Percentiles rank a stretch among this genome's conserved stretches.
phyloP scores from a whole-genome alignment of 2,113 vertebrate species.

The Lichenostomus cassidix region DNA sequence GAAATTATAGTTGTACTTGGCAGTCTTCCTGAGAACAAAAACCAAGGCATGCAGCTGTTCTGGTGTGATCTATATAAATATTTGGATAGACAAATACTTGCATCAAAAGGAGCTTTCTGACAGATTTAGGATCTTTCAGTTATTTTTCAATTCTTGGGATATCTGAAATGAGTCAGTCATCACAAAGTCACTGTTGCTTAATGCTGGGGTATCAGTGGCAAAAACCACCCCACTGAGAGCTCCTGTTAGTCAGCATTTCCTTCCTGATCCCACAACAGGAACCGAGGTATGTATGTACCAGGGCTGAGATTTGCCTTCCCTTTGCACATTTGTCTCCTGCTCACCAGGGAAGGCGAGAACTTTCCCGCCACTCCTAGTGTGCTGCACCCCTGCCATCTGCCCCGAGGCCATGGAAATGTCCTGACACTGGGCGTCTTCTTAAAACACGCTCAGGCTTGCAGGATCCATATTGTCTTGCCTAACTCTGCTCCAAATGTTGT shows the following conservation, averaged over 20 bases:
- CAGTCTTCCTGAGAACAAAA: not conserved
- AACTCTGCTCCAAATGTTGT: not conserved
- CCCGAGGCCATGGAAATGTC: not conserved
- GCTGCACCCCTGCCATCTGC: not conserved
- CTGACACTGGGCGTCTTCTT: not conserved
- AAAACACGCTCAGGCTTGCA: not conserved
- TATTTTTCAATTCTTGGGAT: not conserved
- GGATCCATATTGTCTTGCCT: not conserved
- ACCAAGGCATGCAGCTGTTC: not conserved
- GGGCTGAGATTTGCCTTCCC: not conserved
- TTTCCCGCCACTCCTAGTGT: not conserved
- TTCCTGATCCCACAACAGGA: slow-evolving; percentile 29
- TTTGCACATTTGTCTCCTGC: not conserved
- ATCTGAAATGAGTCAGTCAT: slow-evolving; percentile 1
- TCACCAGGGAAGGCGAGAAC: not conserved
- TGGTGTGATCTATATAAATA: not conserved
- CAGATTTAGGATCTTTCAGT: not conserved
- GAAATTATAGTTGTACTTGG: not conserved
- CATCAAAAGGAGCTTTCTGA: not conserved
- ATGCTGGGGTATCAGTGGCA: not conserved
- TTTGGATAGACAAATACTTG: not conserved
- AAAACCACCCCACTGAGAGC: not conserved
- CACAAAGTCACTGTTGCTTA: not conserved
- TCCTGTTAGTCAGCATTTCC: slow-evolving; percentile 52
- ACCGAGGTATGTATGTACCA: not conserved